Base-by-base conservation (phyloP, 2,797 vertebrate genomes). In the Peromyscus eremicus region DNA sequence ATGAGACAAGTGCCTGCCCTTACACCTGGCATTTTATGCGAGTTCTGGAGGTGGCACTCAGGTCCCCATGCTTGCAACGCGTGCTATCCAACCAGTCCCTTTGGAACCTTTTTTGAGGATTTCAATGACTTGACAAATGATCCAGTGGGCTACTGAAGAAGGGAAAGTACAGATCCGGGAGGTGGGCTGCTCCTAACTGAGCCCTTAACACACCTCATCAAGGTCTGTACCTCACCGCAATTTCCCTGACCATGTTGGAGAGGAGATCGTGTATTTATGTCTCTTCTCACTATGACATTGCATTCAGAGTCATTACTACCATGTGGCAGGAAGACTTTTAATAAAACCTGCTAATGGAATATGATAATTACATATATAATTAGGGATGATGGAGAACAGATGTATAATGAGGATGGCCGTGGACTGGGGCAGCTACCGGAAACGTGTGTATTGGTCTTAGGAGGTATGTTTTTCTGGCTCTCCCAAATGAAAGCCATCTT, bases 321-420 rank as follows among this genome's bases (percentile, higher is more conserved):
- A 7, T 75, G 55, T 93, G 83, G 71, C 62, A 92, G 91, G 66
- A 97, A 94, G 86, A 57, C 34, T 4, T 94, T 93, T 86, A 90
- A 97, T 96, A 96, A 92, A 95, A 97, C 49, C 86, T 96, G 97
- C 68, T 96, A 94, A 96, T 90, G 93, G 79, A 40, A 90, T 71
- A 71, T 82, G 91, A 89, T 92, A 96, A 97, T 95, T 64, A 71
- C 64, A 90, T 81, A 77, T 87, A 57, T 88, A 94, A 95, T 40
- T 95, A 73, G 87, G 79, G 62, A 96, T 49, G 90, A 87, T 13
- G 19, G 66, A 68, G 94, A 96, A 64, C 93, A 97, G 86, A 90
- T 49, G 84, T 40, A n/a, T 70, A n/a, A 23, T 14, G 73, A 73
- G 89, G 29, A 43, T n/a, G 80, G 71, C 57, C 46, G 17, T 27